These are phyloP conservation scores for Steinernema scapterisci DNA, from an alignment of 2,888 invertebrate genomes.

Conservation along the genomic window DNA sequence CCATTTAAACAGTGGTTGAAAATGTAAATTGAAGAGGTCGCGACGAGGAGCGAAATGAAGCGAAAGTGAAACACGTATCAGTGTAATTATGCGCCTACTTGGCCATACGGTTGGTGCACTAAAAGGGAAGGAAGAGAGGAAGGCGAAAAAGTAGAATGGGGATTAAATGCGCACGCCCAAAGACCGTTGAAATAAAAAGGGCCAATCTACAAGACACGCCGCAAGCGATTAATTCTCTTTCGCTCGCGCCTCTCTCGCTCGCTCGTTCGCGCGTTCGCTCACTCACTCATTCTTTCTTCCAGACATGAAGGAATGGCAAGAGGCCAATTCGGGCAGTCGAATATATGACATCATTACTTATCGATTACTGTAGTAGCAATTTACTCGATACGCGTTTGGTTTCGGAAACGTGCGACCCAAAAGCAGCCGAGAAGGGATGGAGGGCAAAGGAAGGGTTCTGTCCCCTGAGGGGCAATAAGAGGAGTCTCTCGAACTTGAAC, in stretches of 20 bases:
- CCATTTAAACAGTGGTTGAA: slow-evolving; percentile 26
- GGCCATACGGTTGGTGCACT: slow-evolving; percentile 7
- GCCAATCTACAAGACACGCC: slow-evolving; percentile 33
- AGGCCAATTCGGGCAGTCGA: slow-evolving; percentile 23
- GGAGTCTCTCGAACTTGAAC: slow-evolving; percentile 3
- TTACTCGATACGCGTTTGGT: slow-evolving; percentile 25
- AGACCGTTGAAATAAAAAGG: slow-evolving; percentile 32
- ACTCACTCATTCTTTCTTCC: slow-evolving; percentile 32
- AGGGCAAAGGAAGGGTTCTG: slow-evolving; percentile 5
- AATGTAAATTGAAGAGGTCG: slow-evolving; percentile 31
- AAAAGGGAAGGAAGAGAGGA: not conserved
- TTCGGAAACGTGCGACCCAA: slow-evolving; percentile 2
- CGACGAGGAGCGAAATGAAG: slow-evolving; percentile 10
- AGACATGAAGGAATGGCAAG: slow-evolving; percentile 30
- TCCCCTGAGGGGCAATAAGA: slow-evolving; percentile 20
- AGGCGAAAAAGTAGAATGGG: slow-evolving; percentile 12
- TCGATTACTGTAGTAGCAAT: slow-evolving; percentile 33
- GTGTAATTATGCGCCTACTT: slow-evolving; percentile 27
- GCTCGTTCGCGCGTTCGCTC: not conserved
- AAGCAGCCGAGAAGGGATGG: slow-evolving; percentile 31
- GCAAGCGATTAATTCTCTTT: slow-evolving; percentile 31
- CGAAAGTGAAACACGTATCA: slow-evolving; percentile 15
- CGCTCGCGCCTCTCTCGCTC: slow-evolving; percentile 23
- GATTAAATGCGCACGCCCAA: slow-evolving; percentile 9
- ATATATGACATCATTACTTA: slow-evolving; percentile 32